Base-by-base conservation (phyloP, 2,888 invertebrate genomes). In the Amblyjoppa fuscipennis region DNA sequence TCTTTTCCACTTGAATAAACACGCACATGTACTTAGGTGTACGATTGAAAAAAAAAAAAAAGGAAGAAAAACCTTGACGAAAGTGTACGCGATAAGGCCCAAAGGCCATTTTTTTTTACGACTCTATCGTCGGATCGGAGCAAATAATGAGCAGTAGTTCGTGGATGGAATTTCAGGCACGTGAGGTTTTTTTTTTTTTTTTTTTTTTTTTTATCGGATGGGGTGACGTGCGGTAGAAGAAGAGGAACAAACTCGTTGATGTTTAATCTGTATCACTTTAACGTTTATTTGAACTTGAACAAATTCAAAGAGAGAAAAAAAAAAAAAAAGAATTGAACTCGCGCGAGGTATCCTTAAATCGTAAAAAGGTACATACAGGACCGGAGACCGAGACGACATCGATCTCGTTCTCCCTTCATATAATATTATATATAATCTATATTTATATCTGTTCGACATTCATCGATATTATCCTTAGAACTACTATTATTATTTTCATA, bases 311-410 rank as follows among this genome's bases (percentile, higher is more conserved):
- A 73, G 25, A n/a, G 5, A 49, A 45, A 28, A 20, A 20, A 49
- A 45, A 28, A 70, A 64, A 49, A 64, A 49, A 34, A 51, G 16
- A n/a, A 56, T 86, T 77, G 75, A 87, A 82, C 76, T 51, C 76
- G 78, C 73, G 81, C 66, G 68, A 81, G 81, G 64, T 71, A 25
- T 89, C 56, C 85, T 89, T 87, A 88, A 68, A 88, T 88, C 83
- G 87, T 89, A 90, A 86, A 89, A 91, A 90, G 90, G 89, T 90
- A 91, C 89, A 91, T 89, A 85, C 86, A 84, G 88, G 87, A 88
- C 87, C 85, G 74, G 78, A 71, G 70, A 51, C 70, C 76, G 81
- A 59, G 70, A 59, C 74, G 34, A 81, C 49, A 45, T 78, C 83
- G 78, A 84, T 71, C 74, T 69, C 76, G 66, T 45, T 77, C 71